Base-by-base conservation (phyloP, 2,888 invertebrate species). In the Pogonocherus hispidulus region DNA sequence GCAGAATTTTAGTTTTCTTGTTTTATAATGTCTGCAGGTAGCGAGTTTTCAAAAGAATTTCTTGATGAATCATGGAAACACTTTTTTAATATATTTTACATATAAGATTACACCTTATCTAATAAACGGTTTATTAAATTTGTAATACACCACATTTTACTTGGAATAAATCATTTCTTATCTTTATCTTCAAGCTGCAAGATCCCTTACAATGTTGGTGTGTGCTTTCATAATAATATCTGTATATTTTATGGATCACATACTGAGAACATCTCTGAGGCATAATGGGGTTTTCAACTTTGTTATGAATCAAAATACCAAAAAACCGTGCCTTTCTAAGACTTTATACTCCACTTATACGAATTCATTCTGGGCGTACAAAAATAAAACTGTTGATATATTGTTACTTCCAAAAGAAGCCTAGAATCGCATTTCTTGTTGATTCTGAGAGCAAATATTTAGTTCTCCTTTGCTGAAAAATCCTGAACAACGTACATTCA, bases 391-490 rank as follows among this genome's bases (percentile, higher is more conserved):
- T 14, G 8, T 14, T 44, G 57, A 57, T 57, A 23, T 44, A 57
- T 57, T 57, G 32, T 37, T 23, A 3, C 22, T 46, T 27, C 44
- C 5, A 22, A 44, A 14, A 44, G 18, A 14, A 22, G 23, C 3
- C 9, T 3, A n/a, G 23, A 16, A 23, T 57, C 44, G 6, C 19
- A 27, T 46, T 23, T 35, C 16, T 22, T 57, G 57, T 44, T 23
- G 44, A 46, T 57, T 20, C 41, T 27, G 27, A n/a, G 18, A 44
- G 46, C 44, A 57, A 44, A 57, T 57, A 57, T 46, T 57, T 46
- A 57, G 57, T 46, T 52, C 32, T 27, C 18, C 8, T 57, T 23
- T 14, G 57, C 22, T 44, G 14, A 16, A 47, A 32, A 47, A 46
- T 47, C 47, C 23, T 14, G 47, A 35, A 59, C 18, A 14, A 32